Base-by-base conservation (phyloP, 2,113 vertebrate genomes). In the Oophaga pumilio region DNA sequence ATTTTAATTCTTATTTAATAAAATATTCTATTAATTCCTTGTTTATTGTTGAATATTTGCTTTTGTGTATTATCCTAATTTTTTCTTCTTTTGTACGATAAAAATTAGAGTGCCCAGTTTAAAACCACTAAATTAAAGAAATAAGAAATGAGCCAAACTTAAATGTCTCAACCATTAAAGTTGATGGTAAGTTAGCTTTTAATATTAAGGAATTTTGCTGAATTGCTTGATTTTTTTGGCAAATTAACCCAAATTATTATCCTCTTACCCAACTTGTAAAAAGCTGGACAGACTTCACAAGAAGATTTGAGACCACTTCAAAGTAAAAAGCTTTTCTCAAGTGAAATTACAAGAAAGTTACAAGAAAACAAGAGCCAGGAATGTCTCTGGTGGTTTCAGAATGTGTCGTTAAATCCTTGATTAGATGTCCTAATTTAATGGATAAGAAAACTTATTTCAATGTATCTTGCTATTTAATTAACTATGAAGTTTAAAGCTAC, bases 241-340 rank as follows among this genome's bases (percentile, higher is more conserved):
- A 86, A 77, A 77, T 78, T 64, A 78, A 66, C 59, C 14, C 24
- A 86, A 77, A 52, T 86, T 33, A 83, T 77, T 86, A 86, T 86
- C 84, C 84, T 77, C 84, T 86, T 86, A 86, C 84, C 43, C 66
- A 86, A 78, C 59, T 77, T 43, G 43, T 22, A 77, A 78, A 33
- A 86, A 76, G 50, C 84, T 86, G 84, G 84, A 86, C 74, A 77
- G 59, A 22, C 73, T 86, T 78, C 84, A 86, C 74, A 77, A 53
- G 84, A 86, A 66, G 59, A 53, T 86, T 86, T 86, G 73, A 26
- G 59, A 20, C n/a, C 11, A 24, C 84, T 86, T 86, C 84, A 66
- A 86, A 78, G 59, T 24, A 77, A 86, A 59, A 78, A 4, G 9
- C 57, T 64, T 76, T 78, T 60, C 57, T 86, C 59, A 76, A 52